phyloP scores from a whole-genome alignment of 2,888 invertebrate species.

The Dasysyrphus tricinctus region DNA sequence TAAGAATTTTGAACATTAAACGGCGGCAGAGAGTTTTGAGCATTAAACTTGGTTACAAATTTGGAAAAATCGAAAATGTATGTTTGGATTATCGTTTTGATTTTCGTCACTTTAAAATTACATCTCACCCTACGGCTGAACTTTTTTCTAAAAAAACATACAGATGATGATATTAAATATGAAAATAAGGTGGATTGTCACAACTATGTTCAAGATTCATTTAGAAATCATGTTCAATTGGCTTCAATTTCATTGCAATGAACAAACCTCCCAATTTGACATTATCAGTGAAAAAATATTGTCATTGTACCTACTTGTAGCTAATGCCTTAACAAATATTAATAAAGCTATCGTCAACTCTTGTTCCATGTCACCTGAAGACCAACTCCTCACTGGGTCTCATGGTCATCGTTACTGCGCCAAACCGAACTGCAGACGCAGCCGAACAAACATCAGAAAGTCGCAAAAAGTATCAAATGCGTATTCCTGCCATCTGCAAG shows the following conservation, averaged over 20 bases:
- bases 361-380: slow-evolving; percentile 57
- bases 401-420: neutral
- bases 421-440: no score
- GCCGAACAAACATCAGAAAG: slow-evolving; percentile 24
- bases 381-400: slow-evolving; percentile 26
- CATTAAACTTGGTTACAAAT: no score
- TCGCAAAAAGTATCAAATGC: slow-evolving; percentile 37
- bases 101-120: no score
- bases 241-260: neutral
- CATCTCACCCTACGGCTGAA: no score
- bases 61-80: no score
- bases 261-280: slow-evolving; percentile 1
- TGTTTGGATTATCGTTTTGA: no score
- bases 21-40: no score
- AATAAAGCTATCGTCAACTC: slow-evolving; percentile 61
- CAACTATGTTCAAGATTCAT: no score
- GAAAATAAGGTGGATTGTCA: no score
- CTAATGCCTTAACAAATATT: slow-evolving; percentile 42
- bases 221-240: neutral
- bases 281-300: slow-evolving; percentile 12
- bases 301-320: slow-evolving; percentile 21
- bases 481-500: slow-evolving; percentile 1
- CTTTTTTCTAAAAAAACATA: no score
- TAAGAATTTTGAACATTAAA: no score
- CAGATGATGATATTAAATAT: no score